These are phyloP conservation scores for Ceratitis capitata DNA, from an alignment of 1,140 invertebrate species.

Conservation along the genomic window DNA sequence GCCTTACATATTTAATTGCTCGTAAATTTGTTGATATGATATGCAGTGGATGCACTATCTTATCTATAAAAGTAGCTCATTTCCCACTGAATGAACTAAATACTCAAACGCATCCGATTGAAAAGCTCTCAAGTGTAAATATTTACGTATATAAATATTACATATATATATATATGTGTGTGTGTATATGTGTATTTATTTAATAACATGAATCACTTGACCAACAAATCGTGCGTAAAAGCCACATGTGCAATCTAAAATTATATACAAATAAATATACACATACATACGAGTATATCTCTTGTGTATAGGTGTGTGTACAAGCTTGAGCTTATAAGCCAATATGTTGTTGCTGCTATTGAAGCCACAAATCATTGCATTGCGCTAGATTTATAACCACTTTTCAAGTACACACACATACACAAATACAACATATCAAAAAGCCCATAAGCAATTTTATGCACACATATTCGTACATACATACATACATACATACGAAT, in stretches of 20 bases:
- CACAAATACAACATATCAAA: neutral
- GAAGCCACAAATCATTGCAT: conserved; percentile 5
- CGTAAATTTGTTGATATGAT: neutral
- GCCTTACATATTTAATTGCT: neutral
- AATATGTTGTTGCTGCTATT: neutral
- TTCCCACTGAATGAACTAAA: neutral
- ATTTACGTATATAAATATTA: neutral
- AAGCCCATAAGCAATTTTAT: neutral
- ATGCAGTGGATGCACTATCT: too few species aligned
- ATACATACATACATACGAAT: too few species aligned
- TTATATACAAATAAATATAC: neutral
- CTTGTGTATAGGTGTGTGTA: neutral
- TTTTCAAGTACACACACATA: neutral
- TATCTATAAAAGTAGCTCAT: neutral
- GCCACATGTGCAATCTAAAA: neutral
- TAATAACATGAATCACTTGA: neutral
- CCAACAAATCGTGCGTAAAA: neutral
- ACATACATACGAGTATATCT: neutral
- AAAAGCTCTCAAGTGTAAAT: too few species aligned
- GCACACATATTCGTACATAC: too few species aligned
- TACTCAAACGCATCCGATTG: neutral
- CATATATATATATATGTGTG: neutral
- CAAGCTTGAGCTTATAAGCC: neutral
- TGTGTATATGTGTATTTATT: neutral
- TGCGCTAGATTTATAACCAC: neutral